These are phyloP conservation scores for Pinctada fucata DNA, from an alignment of 2,888 invertebrate species.

Conservation along the genomic window DNA sequence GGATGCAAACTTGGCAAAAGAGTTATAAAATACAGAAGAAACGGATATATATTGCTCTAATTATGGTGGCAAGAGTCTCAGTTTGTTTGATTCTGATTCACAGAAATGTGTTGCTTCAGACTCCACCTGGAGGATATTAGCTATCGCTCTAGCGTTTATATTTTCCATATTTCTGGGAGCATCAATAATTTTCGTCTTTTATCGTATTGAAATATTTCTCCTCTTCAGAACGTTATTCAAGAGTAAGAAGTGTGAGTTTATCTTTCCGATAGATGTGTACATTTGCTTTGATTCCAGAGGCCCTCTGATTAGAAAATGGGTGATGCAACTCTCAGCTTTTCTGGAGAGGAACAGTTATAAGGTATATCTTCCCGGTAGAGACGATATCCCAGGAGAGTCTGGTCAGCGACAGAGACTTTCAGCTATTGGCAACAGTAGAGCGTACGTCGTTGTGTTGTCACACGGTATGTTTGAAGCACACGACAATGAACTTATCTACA, in stretches of 20 bases:
- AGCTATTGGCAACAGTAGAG: not conserved
- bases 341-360: not conserved
- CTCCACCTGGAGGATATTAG: too few species aligned
- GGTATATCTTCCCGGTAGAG: not conserved
- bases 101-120: too few species aligned
- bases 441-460: not conserved
- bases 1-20: not conserved
- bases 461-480: too few species aligned
- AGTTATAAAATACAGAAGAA: not conserved
- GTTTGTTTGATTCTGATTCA: too few species aligned
- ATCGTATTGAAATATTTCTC: not conserved
- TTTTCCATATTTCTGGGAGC: not conserved
- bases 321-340: not conserved
- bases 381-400: not conserved
- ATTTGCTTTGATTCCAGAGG: not conserved
- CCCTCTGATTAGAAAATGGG: not conserved
- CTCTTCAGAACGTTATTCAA: not conserved
- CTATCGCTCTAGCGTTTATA: not conserved
- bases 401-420: not conserved
- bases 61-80: not conserved
- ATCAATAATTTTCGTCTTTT: not conserved
- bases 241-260: not conserved
- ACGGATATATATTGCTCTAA: not conserved
- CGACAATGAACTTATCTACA: too few species aligned
- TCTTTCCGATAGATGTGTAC: not conserved